A percentile compares a stretch with the other conserved stretches of the same genome.
Conservation (phyloP, 1,140 invertebrate species). For the Procambarus virginalis region DNA sequence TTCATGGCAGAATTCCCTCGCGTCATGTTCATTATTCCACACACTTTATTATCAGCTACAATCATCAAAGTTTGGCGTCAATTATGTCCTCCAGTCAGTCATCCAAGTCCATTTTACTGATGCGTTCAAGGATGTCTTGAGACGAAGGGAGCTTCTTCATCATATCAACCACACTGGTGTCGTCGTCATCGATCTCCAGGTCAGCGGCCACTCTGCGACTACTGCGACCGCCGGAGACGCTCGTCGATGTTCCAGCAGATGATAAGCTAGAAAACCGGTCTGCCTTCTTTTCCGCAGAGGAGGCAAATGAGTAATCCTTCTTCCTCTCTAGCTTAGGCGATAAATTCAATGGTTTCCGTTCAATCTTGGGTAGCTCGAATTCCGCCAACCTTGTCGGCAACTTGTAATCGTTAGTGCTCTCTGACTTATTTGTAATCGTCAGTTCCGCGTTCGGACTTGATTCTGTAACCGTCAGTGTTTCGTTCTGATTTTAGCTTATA, state of each 20-base stretch:
- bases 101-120: slow-evolving; percentile 68
- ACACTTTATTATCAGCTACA: too few species aligned
- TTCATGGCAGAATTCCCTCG: background rate
- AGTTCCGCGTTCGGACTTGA: slow-evolving; percentile 18
- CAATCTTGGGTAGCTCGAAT: slow-evolving; percentile 31
- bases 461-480: background rate
- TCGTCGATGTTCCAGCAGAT: background rate
- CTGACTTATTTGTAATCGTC: slow-evolving; percentile 27
- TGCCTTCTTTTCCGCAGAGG: slow-evolving; percentile 24
- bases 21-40: background rate
- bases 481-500: slow-evolving; percentile 42
- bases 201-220: background rate
- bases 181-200: slow-evolving; percentile 40
- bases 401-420: slow-evolving; percentile 17
- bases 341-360: slow-evolving; percentile 11
- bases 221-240: background rate
- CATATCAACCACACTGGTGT: slow-evolving; percentile 52
- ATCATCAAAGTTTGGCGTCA: slow-evolving; percentile 37
- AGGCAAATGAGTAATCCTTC: slow-evolving; percentile 32
- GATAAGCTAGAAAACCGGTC: slow-evolving; percentile 22
- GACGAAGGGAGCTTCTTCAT: slow-evolving; percentile 70
- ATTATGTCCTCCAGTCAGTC: slow-evolving; percentile 55
- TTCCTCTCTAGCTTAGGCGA: slow-evolving; percentile 30
- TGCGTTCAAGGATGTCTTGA: slow-evolving; percentile 68
- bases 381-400: slow-evolving; percentile 10